Evolutionary conservation across 1,140 invertebrate genomes (phyloP), one percentile per base, ranked within the genome.

Genomic region (Amphibalanus amphitrite): DNA sequence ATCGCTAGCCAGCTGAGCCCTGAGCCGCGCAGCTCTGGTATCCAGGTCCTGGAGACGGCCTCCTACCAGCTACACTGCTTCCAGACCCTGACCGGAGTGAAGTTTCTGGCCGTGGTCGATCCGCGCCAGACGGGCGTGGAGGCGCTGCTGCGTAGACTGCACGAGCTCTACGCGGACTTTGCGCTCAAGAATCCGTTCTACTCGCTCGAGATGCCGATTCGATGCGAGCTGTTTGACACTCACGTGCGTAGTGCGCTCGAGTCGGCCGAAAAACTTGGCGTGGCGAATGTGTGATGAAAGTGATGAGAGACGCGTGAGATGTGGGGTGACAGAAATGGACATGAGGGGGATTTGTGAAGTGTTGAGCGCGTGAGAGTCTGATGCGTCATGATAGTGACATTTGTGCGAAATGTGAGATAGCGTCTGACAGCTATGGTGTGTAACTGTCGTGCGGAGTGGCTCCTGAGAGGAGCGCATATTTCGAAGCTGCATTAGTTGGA

Each of bases 131-230:
- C 84, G 71, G 91, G 91, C 69, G 86, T 95, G 77, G 95, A 98
- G 75, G 83, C 88, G 25, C 82, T 99, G 23, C 83, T 98, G n/a
- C 90, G 90, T 76, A 89, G 91, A 79, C 89, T 99, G 29, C 98
- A 99, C 80, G 97, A 99, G 82, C 81, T 98, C 0, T 99, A 99
- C 83, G 87, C 95, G 0, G 97, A 99, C 84, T 99, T 90, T 85
- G 97, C 95, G 8, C 82, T 99, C 0, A 99, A 99, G 81, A 99
- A 99, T 85, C 97, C 97, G 26, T 99, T 99, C 81, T 99, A 99
- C 82, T 95, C 95, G 0, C 82, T 98, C 67, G 97, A 99, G 82
- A 98, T 98, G 95, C 97, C 97, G 6, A 97, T 99, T 75, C 85
- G 95, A 72, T 98, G 95, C 82, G 95, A 98, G 81, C 83, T 98